Conservation (phyloP, 1,140 invertebrate genomes). For the Drosophila hydei region DNA sequence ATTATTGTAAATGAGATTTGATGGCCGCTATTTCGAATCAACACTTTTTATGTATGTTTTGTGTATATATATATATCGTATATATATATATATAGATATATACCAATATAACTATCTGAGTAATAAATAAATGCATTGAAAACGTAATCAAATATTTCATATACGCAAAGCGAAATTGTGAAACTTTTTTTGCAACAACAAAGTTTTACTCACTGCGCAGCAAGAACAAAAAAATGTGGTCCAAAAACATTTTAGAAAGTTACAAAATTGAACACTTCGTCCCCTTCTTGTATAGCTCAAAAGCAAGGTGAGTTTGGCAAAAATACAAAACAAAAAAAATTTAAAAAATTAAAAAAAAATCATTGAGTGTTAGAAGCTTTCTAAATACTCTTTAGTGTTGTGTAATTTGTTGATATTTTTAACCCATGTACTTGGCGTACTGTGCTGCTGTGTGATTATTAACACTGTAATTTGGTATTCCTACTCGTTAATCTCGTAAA, state of each 20-base stretch:
- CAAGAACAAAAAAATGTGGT: slow-evolving; percentile 56
- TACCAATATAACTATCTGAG: slow-evolving; percentile 65
- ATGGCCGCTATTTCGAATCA: slow-evolving; percentile 56
- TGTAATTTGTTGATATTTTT: slow-evolving; percentile 27
- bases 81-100: slow-evolving; percentile 61
- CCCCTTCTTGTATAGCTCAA: slow-evolving; percentile 26
- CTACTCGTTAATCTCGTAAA: slow-evolving; percentile 38
- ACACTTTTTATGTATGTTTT: slow-evolving; percentile 78
- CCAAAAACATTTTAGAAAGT: slow-evolving; percentile 41
- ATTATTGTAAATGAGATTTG: slow-evolving; percentile 53
- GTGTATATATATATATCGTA: slow-evolving; percentile 70
- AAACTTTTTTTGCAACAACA: slow-evolving; percentile 48
- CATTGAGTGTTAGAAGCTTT: slow-evolving; percentile 15
- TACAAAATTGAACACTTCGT: slow-evolving; percentile 28
- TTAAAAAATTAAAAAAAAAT: slow-evolving; percentile 16
- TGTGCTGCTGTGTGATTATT: slow-evolving; percentile 37
- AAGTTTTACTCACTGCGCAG: slow-evolving; percentile 43
- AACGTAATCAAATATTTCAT: slow-evolving; percentile 46
- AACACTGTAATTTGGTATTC: slow-evolving; percentile 47
- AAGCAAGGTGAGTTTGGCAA: slow-evolving; percentile 69
- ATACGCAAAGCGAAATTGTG: slow-evolving; percentile 10
- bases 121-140: slow-evolving; percentile 80
- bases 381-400: slow-evolving; percentile 39
- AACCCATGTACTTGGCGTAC: slow-evolving; percentile 14
- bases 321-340: slow-evolving; percentile 19